Conservation (phyloP, 2,888 invertebrate species). For the Antheraea yamamai region DNA sequence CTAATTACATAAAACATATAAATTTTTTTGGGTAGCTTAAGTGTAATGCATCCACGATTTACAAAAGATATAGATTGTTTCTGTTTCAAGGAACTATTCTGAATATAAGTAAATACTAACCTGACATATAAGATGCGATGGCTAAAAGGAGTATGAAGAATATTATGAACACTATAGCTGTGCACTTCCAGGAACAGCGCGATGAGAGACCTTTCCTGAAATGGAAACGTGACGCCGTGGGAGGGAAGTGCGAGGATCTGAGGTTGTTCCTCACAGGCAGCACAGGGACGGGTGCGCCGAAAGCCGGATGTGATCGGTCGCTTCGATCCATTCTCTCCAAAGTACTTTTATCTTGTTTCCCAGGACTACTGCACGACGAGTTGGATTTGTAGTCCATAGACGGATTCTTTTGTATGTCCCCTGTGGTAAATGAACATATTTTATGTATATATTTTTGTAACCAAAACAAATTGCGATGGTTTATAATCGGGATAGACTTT, state of each 20-base stretch:
- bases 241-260: conserved; percentile 88
- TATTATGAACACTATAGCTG: conserved; percentile 93
- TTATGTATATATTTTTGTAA: background rate
- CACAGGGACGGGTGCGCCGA: conserved; percentile 87
- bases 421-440: conserved; percentile 74
- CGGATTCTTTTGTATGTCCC: conserved; percentile 92
- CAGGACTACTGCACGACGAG: conserved; percentile 93
- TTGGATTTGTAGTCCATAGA: conserved; percentile 94
- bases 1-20: too few species aligned
- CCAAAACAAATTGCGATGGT: background rate
- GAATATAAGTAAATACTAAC: conserved; percentile 69
- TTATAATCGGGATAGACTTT: background rate
- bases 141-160: conserved; percentile 91
- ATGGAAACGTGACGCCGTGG: conserved; percentile 88
- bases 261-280: conserved; percentile 89
- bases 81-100: background rate
- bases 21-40: too few species aligned
- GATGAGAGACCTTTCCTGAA: conserved; percentile 93
- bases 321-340: conserved; percentile 79
- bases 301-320: conserved; percentile 84
- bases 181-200: conserved; percentile 95
- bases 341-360: conserved; percentile 81
- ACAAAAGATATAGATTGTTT: too few species aligned
- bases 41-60: too few species aligned
- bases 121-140: conserved; percentile 93